Conservation (phyloP, 92 coral and sea anemone genomes). For the Metridium senile region DNA sequence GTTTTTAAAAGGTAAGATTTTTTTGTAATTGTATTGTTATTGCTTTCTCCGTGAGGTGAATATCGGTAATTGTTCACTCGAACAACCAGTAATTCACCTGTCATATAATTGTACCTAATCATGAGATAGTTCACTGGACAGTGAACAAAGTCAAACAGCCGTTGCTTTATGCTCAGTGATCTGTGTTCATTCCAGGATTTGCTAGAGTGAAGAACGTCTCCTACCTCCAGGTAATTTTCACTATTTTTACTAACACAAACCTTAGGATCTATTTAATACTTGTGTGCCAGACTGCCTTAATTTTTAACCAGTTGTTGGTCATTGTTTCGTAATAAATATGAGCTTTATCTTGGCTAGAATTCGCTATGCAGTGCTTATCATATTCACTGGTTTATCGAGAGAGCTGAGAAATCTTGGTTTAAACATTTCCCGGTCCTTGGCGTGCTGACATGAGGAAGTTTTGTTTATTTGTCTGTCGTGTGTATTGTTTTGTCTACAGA, state of each 20-base stretch:
- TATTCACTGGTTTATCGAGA: not conserved
- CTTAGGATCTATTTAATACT: too few species aligned
- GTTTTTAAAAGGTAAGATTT: not conserved
- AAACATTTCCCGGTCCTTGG: not conserved
- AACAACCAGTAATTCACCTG: constrained; percentile 13
- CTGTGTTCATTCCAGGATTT: not conserved
- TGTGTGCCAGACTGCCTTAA: too few species aligned
- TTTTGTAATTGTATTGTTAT: not conserved
- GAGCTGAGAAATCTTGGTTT: constrained; percentile 4
- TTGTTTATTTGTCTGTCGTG: not conserved
- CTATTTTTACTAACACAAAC: not conserved
- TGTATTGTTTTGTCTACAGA: not conserved
- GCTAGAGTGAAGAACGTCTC: not conserved
- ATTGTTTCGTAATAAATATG: too few species aligned
- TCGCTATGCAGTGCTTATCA: not conserved
- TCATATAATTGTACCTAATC: not conserved
- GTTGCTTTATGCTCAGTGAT: not conserved
- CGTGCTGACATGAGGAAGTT: not conserved
- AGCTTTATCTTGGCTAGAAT: too few species aligned
- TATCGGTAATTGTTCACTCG: not conserved
- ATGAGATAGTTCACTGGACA: not conserved
- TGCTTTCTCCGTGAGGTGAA: not conserved
- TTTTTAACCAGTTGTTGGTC: too few species aligned
- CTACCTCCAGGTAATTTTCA: not conserved
- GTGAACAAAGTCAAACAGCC: not conserved